A percentile compares a stretch with the other conserved stretches of the same genome.
phyloP scores from a whole-genome alignment of 2,888 invertebrate genomes.

The Mechanitis mazaeus region DNA sequence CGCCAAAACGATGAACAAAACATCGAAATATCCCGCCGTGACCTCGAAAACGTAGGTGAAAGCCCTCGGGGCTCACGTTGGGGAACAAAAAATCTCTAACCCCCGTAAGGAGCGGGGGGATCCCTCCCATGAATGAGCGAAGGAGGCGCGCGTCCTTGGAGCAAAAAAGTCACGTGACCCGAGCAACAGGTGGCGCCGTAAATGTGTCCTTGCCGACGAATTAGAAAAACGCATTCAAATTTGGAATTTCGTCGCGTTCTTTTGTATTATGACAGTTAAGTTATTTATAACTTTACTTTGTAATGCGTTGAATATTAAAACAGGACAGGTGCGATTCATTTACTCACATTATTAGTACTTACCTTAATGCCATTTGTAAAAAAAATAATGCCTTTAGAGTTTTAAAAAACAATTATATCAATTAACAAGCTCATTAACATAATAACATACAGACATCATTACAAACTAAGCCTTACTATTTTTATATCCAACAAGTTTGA shows the following conservation, averaged over 20 bases:
- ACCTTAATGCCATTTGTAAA: no score
- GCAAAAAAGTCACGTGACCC: conserved; percentile 76
- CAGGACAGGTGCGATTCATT: no score
- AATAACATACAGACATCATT: background rate
- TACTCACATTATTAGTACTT: no score
- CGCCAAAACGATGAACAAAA: conserved; percentile 59
- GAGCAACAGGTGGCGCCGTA: conserved; percentile 73
- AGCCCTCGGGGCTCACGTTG: conserved; percentile 73
- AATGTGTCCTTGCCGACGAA: conserved; percentile 66
- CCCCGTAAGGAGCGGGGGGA: conserved; percentile 66
- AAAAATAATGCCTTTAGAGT: no score
- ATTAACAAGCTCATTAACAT: conserved; percentile 6
- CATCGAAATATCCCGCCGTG: conserved; percentile 70
- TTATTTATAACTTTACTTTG: background rate
- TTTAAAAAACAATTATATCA: no score
- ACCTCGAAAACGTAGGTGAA: conserved; percentile 77
- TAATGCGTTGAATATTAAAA: no score
- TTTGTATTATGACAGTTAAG: conserved; percentile 12
- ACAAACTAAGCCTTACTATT: conserved; percentile 16
- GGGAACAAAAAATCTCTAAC: conserved; percentile 72
- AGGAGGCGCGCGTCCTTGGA: conserved; percentile 74
- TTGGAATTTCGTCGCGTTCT: conserved; percentile 19
- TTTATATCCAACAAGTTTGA: conserved; percentile 54
- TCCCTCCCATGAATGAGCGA: conserved; percentile 74
- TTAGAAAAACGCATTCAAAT: conserved; percentile 53